Conservation (phyloP, 2,113 vertebrate genomes). For the Procavia capensis region DNA sequence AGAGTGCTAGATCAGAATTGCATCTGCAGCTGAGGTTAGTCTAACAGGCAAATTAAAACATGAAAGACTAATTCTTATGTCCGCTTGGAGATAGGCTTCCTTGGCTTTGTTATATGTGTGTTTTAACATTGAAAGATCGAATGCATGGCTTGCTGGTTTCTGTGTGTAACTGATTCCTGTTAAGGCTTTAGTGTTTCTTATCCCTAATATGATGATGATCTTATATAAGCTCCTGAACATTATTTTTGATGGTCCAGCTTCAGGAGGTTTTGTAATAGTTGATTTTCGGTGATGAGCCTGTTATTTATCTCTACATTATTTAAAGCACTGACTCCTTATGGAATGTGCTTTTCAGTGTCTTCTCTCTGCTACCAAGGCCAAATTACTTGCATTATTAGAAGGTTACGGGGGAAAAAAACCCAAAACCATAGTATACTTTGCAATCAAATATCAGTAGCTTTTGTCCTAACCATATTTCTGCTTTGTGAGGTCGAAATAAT, state of each 20-base stretch:
- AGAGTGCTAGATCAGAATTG: conserved; percentile 50
- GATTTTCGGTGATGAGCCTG: conserved; percentile 31
- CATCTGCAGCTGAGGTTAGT: conserved; percentile 3
- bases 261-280: conserved; percentile 10
- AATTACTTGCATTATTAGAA: conserved; percentile 3
- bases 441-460: conserved; percentile 1
- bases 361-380: neutral
- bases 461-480: neutral
- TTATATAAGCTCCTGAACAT: conserved; percentile 39
- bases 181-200: conserved; percentile 46
- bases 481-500: neutral
- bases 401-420: neutral
- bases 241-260: conserved; percentile 58
- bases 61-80: neutral
- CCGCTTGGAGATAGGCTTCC: neutral
- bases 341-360: neutral
- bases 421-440: neutral
- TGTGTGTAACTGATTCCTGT: neutral
- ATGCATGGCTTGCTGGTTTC: conserved; percentile 46
- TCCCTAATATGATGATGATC: conserved; percentile 42
- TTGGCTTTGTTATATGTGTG: neutral
- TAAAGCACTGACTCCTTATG: conserved; percentile 35
- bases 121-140: neutral
- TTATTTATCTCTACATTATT: neutral
- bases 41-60: neutral